Evolutionary conservation across 2,888 invertebrate genomes (phyloP), one percentile per base, ranked within the genome.

Genomic region (Scelioninae gen. 2): DNA sequence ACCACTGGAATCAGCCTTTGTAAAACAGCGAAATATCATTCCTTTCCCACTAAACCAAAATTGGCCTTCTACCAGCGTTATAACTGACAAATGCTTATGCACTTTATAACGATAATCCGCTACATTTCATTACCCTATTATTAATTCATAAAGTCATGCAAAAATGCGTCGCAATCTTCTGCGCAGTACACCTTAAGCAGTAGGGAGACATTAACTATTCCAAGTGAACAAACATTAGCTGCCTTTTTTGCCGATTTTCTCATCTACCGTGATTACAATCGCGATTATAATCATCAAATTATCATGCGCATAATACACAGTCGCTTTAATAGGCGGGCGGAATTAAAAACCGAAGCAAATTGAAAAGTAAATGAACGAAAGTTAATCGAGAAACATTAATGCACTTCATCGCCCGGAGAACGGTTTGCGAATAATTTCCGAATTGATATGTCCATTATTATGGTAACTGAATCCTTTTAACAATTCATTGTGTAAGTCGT

Each of bases 321-420:
- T 50, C 50, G 41, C 52, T 43, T 31, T 25, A 6, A 25, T 4
- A 25, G 25, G 25, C 11, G 10, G 9, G 11, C 16, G 19, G 16
- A 19, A 55, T 61, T 61, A 61, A 55, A 39, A 45, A 39, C 50
- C 43, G 37, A 41, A 19, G 15, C 41, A 58, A 57, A 71, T 71
- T 71, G 64, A 45, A 71, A 70, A 50, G 57, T 64, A 64, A 61
- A 64, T 37, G 50, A 50, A 71, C 46, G 71, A 71, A 71, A 71
- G 71, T 64, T 70, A 52, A 70, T 64, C 11, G 39, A 53, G 25
- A 45, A 58, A 46, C 45, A 2, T 37, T 52, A 64, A 71, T 65
- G 65, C 46, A 65, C 52, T 70, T 57, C 63, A 71, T 64, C 52
- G 52, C 64, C 41, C 11, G 11, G 11, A 28, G 63, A 68, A 57